These are phyloP conservation scores for Diaperis boleti DNA, from an alignment of 2,888 invertebrate species.

Conservation along the genomic window DNA sequence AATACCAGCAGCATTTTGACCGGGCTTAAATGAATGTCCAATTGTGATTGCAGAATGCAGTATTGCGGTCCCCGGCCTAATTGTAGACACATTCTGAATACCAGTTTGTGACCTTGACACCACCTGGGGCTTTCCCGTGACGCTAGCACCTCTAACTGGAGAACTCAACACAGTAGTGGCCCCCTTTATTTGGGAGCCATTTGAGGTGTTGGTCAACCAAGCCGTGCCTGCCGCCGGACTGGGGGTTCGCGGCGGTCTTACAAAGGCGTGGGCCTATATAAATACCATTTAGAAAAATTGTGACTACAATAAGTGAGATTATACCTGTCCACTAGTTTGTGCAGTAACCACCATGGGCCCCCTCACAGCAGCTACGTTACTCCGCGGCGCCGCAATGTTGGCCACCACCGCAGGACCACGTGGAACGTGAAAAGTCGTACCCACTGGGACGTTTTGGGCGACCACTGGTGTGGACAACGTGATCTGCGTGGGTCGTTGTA, in stretches of 20 bases:
- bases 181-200: slow-evolving; percentile 63
- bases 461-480: slow-evolving; percentile 62
- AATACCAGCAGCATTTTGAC: slow-evolving; percentile 57
- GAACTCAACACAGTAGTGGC: slow-evolving; percentile 63
- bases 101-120: slow-evolving; percentile 59
- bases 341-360: slow-evolving; percentile 63
- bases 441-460: slow-evolving; percentile 56
- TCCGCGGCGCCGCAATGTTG: slow-evolving; percentile 78
- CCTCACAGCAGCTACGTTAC: slow-evolving; percentile 69
- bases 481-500: slow-evolving; percentile 63
- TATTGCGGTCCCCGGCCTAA: slow-evolving; percentile 62
- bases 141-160: slow-evolving; percentile 61
- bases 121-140: slow-evolving; percentile 61
- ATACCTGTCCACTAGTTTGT: slow-evolving; percentile 56
- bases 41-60: slow-evolving; percentile 64
- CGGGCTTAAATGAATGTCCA: slow-evolving; percentile 63
- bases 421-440: slow-evolving; percentile 65
- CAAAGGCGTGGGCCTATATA: slow-evolving; percentile 57
- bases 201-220: slow-evolving; percentile 61
- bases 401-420: slow-evolving; percentile 81
- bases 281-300: slow-evolving; percentile 3
- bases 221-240: slow-evolving; percentile 64
- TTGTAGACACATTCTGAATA: slow-evolving; percentile 58
- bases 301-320: slow-evolving; percentile 8
- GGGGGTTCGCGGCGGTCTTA: slow-evolving; percentile 63